Evolutionary conservation across 2,888 invertebrate species (phyloP), one percentile per base, ranked within the genome.

Genomic region (Agrilus biguttatus): DNA sequence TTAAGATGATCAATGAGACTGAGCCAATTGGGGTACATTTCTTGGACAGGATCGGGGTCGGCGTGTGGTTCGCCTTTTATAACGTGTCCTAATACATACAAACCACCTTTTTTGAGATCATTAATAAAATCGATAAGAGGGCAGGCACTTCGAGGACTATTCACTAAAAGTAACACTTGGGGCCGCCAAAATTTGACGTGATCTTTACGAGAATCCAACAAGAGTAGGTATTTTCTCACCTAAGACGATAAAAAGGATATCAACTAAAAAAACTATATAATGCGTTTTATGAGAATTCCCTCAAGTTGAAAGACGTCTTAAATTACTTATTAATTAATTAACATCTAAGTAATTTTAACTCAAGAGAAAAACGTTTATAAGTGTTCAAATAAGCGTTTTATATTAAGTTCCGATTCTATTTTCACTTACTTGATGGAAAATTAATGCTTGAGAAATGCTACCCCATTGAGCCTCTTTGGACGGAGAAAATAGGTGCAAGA

Each of bases 141-240:
- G 57, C 90, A 88, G 10, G 83, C 76, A 7, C 90, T 84, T 8
- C 95, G 72, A 1, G 97, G 97, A 45, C 91, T 90, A 1, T 90
- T 79, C 1, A 98, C 85, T 66, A 98, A 73, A 2, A 98, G 70
- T 43, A 98, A 67, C 69, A 98, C 86, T 72, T 98, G 97, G 0
- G 97, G 97, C 2, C 97, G 73, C 98, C 98, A 98, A 68, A 93
- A 98, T 70, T 97, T 97, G 2, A 99, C 96, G 66, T 98, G 98
- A 61, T 95, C 90, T 51, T 98, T 95, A 0, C 98, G 78, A 1
- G 89, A 86, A 67, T 98, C 98, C 61, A 98, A 66, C 65, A 98
- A 78, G 0, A 99, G 71, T 8, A 98, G 72, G 68, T 98, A 98
- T 64, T 99, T 99, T 36, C 98, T 75, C 8, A 93, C 87, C 79